Base-by-base conservation (phyloP, 2,797 vertebrate genomes). In the Aeoliscus strigatus region DNA sequence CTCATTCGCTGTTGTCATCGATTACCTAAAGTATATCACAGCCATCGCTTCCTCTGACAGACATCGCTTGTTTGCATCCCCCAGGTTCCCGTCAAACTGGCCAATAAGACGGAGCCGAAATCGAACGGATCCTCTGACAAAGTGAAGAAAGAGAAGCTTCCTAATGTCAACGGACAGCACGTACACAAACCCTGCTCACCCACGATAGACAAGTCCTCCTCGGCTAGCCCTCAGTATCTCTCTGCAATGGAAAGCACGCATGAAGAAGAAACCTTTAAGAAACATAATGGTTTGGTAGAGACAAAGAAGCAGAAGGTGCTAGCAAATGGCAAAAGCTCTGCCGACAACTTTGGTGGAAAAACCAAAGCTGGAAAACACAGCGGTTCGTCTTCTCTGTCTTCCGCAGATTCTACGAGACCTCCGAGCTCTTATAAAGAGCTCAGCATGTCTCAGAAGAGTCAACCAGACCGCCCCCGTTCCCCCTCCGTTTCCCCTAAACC, bases 311-410 rank as follows among this genome's bases (percentile, higher is more conserved):
- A 91, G 67, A 89, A 89, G 81, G 66, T 87, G 36, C 77, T 88
- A 61, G 82, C 87, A 6, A 92, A 92, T 1, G 91, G 91, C 59
- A 91, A 90, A 80, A 71, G 84, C 51, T 79, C 86, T 17, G 86
- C 85, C 2, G 73, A 73, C 60, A 87, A 88, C 42, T 88, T 86
- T 77, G 87, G 18, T 69, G 88, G 88, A 52, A 94, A 91, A 88
- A 81, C 79, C 48, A 94, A 91, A 87, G 81, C 66, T 67, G 73
- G 77, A 60, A 87, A 85, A 65, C 62, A 73, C 12, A 66, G 40
- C 43, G 27, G 37, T 28, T 65, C 67, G 29, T 62, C 71, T 17
- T 51, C 69, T 31, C 24, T 60, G 48, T 59, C 78, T 60, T 68
- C 75, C 40, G 26, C 27, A 25, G 71, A 79, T 30, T 43, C 61